Conservation (phyloP, 2,113 vertebrate species). For the Puffinus mauretanicus region DNA sequence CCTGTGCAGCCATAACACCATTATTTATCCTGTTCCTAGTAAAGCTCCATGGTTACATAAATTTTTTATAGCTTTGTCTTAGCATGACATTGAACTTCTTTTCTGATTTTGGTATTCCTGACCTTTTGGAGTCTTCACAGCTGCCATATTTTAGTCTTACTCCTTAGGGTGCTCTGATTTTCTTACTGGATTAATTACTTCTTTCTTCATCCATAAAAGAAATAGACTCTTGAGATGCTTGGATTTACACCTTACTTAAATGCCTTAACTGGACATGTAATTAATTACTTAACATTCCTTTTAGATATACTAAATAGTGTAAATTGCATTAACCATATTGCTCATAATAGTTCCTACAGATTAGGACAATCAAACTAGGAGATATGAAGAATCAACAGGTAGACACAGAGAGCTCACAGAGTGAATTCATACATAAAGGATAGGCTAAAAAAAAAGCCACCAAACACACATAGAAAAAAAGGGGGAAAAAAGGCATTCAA, state of each 20-base stretch:
- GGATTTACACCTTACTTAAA: not conserved
- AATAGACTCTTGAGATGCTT: not conserved
- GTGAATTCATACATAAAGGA: not conserved
- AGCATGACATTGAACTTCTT: not conserved
- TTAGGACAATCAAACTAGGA: not conserved
- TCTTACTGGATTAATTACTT: not conserved
- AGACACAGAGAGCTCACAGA: not conserved
- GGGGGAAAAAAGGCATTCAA: not conserved
- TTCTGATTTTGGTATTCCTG: not conserved
- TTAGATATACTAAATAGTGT: not conserved
- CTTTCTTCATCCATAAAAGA: not conserved
- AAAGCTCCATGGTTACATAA: not conserved
- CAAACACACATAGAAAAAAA: rapidly evolving
- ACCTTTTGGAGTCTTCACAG: not conserved
- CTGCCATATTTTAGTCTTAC: not conserved
- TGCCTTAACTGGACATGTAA: not conserved
- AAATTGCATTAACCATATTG: not conserved
- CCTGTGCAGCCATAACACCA: not conserved
- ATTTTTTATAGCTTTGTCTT: not conserved
- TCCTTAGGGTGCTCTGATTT: not conserved
- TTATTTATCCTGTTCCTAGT: not conserved
- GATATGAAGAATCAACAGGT: not conserved
- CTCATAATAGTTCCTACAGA: not conserved
- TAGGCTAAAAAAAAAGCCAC: not conserved
- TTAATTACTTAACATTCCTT: not conserved